Conservation (phyloP, 2,797 vertebrate species). For the Chelon auratus region DNA sequence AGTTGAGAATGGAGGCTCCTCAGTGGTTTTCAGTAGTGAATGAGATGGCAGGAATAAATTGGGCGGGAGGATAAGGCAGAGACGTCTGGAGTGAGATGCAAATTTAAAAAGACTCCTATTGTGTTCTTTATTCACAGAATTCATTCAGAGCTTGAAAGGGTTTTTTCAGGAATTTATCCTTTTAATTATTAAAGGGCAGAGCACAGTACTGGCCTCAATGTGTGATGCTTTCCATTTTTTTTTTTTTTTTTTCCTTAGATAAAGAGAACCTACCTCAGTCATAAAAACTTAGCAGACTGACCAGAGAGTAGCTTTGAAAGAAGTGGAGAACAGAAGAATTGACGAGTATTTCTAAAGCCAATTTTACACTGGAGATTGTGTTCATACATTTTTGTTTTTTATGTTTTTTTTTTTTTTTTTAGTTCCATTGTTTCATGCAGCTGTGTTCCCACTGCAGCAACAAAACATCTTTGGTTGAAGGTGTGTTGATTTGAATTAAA, state of each 20-base stretch:
- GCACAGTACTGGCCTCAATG: slow-evolving; percentile 62
- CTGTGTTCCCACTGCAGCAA: slow-evolving; percentile 54
- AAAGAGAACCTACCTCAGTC: slow-evolving; percentile 89
- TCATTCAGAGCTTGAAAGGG: slow-evolving; percentile 67
- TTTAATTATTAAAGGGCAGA: slow-evolving; percentile 71
- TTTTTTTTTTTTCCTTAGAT: slow-evolving; percentile 75
- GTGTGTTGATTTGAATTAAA: slow-evolving; percentile 14
- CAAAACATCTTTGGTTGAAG: slow-evolving; percentile 16
- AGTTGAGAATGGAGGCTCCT: slow-evolving; percentile 59
- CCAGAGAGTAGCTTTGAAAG: slow-evolving; percentile 75
- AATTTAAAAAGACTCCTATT: slow-evolving; percentile 58
- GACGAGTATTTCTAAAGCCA: slow-evolving; percentile 69
- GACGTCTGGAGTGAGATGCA: slow-evolving; percentile 63
- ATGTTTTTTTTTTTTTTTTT: slow-evolving; percentile 42
- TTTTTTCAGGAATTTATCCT: slow-evolving; percentile 68
- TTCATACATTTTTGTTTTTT: slow-evolving; percentile 49
- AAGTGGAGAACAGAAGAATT: slow-evolving; percentile 55
- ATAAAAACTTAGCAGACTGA: slow-evolving; percentile 83
- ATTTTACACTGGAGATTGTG: slow-evolving; percentile 81
- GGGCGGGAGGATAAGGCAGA: slow-evolving; percentile 39
- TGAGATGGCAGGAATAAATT: slow-evolving; percentile 31
- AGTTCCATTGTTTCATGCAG: slow-evolving; percentile 52
- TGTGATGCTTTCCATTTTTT: slow-evolving; percentile 73
- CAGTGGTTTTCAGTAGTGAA: slow-evolving; percentile 51
- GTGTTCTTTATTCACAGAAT: slow-evolving; percentile 65